Conservation (phyloP, 2,113 vertebrate genomes). For the Toxostoma redivivum region DNA sequence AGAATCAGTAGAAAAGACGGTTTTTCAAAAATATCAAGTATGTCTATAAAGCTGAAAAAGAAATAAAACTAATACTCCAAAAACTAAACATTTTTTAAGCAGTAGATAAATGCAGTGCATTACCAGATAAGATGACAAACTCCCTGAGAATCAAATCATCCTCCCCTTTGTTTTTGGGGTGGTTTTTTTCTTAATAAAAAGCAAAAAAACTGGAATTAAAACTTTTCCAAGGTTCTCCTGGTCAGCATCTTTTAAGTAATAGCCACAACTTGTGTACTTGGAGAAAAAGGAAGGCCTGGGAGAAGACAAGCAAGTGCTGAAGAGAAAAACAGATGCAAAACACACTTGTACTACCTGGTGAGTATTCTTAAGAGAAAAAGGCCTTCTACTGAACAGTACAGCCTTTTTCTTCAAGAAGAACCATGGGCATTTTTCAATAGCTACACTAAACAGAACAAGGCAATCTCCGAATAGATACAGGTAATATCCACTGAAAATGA, state of each 20-base stretch:
- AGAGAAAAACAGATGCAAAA: background rate
- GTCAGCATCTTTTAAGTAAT: background rate
- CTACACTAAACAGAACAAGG: background rate
- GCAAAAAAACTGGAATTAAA: background rate
- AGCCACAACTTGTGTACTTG: background rate
- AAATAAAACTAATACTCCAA: background rate
- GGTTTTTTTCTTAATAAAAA: background rate
- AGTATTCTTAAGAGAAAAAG: background rate
- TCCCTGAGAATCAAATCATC: background rate
- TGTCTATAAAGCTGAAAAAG: background rate
- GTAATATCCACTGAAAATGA: background rate
- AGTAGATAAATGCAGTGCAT: background rate
- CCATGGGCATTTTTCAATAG: background rate
- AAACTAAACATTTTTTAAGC: background rate
- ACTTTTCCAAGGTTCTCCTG: background rate
- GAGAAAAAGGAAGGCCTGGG: background rate
- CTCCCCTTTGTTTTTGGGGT: rapidly evolving
- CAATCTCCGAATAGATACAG: background rate
- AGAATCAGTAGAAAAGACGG: background rate
- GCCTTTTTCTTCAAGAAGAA: background rate
- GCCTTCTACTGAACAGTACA: background rate
- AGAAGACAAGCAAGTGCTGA: background rate
- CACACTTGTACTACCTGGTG: background rate
- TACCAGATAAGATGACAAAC: background rate
- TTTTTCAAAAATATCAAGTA: background rate